Conservation (phyloP, 2,113 vertebrate genomes). For the Phaethon lepturus region DNA sequence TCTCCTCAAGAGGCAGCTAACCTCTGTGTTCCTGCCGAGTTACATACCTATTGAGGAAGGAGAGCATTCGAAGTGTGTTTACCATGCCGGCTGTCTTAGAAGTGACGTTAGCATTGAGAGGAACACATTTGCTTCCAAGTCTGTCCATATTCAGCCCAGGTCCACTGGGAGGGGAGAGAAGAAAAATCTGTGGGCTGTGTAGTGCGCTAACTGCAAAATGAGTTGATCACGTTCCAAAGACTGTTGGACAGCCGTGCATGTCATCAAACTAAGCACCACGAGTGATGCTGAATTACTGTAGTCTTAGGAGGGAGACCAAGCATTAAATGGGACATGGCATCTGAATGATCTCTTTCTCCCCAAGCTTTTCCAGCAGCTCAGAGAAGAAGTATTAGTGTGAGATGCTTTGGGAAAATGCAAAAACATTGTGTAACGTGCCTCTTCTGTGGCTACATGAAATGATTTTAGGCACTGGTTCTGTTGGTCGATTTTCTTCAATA, state of each 20-base stretch:
- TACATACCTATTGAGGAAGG: background rate
- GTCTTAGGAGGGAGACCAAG: background rate
- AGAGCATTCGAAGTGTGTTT: background rate
- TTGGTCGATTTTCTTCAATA: background rate
- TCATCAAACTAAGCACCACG: background rate
- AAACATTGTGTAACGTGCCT: accelerated
- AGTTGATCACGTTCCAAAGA: accelerated
- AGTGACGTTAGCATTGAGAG: background rate
- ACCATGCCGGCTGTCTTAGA: background rate
- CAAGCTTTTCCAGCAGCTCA: background rate
- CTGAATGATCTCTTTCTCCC: background rate
- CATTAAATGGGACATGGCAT: background rate
- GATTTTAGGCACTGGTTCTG: background rate
- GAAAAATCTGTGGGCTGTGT: background rate
- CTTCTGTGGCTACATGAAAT: background rate
- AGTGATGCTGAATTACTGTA: background rate
- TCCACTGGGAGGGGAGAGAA: background rate
- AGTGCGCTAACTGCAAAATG: background rate
- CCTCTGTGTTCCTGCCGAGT: background rate
- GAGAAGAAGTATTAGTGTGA: background rate
- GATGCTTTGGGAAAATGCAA: background rate
- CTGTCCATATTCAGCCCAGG: background rate
- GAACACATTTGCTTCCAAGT: background rate
- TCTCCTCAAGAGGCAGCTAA: background rate
- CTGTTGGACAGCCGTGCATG: background rate